Base-by-base conservation (phyloP, 2,888 invertebrate species). In the Dascillus cervinus region DNA sequence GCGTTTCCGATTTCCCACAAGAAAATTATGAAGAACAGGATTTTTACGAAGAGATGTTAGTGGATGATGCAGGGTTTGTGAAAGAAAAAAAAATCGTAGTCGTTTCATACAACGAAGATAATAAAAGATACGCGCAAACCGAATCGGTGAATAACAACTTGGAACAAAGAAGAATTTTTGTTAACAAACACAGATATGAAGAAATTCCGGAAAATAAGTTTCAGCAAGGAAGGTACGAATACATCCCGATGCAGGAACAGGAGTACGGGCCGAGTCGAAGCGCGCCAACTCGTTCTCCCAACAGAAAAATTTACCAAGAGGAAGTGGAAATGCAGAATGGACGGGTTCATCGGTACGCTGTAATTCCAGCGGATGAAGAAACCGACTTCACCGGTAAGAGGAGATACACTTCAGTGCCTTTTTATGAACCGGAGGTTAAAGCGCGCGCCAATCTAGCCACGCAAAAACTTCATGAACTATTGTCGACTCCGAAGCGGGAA, bases 381-480 rank as follows among this genome's bases (percentile, higher is more conserved):
- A 64, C 61, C 3, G 52, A 53, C 22, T 33, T 69, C 4, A 8
- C 11, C 8, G 10, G 11, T 2, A 23, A 24, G 4, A 13, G 23
- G 11, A 35, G 19, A 24, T 34, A 30, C 22, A 17, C 29, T 2
- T 4, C 13, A 34, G 9, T 8, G 5, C 17, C 17, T 6, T 8
- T 8, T 6, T 8, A 17, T 17, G 4, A 4, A 6, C 17, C 17
- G 17, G 17, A 4, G 5, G 17, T 8, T 6, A 17, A 17, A 17
- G 17, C 17, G 4, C n/a, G n/a, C n/a, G n/a, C n/a, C n/a, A n/a
- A n/a, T n/a, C 4, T 17, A 6, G 85, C 85, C 0, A 85, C 85
- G 0, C 82, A 82, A 50, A 84, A 81, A 49, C 62, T 86, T 0
- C 83, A 85, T 56, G 84, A 85, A 48, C 56, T 85, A 2, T 55